A percentile compares a stretch with the other conserved stretches of the same genome.
Evolutionary conservation across 1,140 invertebrate species (phyloP).

Genomic region (Lasioglossum baleicum): DNA sequence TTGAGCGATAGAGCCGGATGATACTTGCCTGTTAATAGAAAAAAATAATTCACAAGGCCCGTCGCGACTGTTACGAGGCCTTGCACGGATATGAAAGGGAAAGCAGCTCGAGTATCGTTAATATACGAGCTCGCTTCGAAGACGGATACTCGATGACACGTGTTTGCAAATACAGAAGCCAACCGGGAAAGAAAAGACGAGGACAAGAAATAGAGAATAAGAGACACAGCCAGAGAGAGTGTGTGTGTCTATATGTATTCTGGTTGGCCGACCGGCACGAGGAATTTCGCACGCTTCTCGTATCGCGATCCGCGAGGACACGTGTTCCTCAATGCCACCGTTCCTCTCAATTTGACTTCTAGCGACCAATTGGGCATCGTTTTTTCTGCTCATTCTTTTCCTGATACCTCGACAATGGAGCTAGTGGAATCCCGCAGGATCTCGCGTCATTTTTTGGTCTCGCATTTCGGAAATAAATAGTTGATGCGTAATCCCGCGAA

Average conservation of each 20-base stretch:
- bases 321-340: background rate
- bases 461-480: too few species aligned
- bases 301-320: background rate
- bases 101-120: slow-evolving; percentile 35
- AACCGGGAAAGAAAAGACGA: too few species aligned
- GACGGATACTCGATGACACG: slow-evolving; percentile 31
- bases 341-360: background rate
- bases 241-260: background rate
- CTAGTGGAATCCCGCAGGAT: too few species aligned
- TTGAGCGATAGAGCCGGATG: too few species aligned
- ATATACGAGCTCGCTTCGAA: slow-evolving; percentile 41
- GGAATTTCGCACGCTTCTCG: slow-evolving; percentile 32
- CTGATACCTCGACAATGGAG: too few species aligned
- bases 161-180: slow-evolving; percentile 7
- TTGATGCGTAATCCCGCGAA: too few species aligned
- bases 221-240: background rate
- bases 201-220: background rate
- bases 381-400: background rate
- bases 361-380: background rate
- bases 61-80: slow-evolving; percentile 9
- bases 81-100: slow-evolving; percentile 36
- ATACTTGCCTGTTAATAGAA: too few species aligned
- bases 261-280: background rate
- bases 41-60: background rate
- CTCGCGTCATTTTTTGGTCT: too few species aligned